Conservation (phyloP, 2,888 invertebrate species). For the Heliconius cydno region DNA sequence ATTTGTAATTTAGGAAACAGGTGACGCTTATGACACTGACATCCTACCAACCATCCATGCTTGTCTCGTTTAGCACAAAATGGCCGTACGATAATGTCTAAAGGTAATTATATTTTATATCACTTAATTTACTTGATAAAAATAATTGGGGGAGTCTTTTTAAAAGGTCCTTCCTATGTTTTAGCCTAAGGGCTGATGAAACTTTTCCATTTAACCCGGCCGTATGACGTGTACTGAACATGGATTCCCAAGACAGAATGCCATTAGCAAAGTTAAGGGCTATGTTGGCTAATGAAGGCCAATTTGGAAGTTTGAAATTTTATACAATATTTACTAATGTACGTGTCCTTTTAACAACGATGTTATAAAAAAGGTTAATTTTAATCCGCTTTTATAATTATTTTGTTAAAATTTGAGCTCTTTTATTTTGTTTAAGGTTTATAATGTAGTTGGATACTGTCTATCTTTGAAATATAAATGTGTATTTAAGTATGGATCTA, state of each 20-base stretch:
- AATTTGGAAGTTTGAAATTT: slow-evolving; percentile 37
- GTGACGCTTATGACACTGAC: too few species aligned
- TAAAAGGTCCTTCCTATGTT: slow-evolving; percentile 16
- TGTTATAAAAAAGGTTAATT: not conserved
- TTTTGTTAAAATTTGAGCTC: not conserved
- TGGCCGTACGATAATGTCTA: not conserved
- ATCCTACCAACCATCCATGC: not conserved
- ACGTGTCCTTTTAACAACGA: slow-evolving; percentile 6
- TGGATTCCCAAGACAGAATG: slow-evolving; percentile 39
- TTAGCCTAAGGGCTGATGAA: slow-evolving; percentile 56
- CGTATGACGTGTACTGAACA: slow-evolving; percentile 26
- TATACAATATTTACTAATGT: slow-evolving; percentile 10
- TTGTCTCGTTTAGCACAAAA: not conserved
- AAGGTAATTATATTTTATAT: not conserved
- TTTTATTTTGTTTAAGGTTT: not conserved
- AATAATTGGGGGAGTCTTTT: slow-evolving; percentile 7
- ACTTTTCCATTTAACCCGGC: slow-evolving; percentile 78
- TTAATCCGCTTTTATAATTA: not conserved
- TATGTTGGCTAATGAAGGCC: slow-evolving; percentile 40
- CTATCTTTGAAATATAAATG: too few species aligned
- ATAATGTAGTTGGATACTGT: too few species aligned
- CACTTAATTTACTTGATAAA: not conserved
- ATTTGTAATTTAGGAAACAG: too few species aligned
- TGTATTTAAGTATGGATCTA: too few species aligned
- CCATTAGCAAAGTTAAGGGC: slow-evolving; percentile 40